Base-by-base conservation (phyloP, 53 echinoderm and acorn worm genomes). In the Astropecten irregularis region DNA sequence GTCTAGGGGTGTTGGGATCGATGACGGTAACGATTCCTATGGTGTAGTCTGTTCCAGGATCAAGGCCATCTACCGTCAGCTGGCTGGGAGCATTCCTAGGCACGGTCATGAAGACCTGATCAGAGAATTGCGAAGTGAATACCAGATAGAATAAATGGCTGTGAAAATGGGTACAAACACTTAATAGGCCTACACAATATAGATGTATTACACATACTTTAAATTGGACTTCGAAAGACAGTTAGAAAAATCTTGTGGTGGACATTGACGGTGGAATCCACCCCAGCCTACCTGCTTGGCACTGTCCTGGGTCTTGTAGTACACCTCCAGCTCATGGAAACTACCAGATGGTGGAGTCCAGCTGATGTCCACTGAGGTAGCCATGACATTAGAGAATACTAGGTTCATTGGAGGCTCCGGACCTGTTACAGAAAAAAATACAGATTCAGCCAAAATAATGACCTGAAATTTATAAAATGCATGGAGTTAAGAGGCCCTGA, bases 51-150 rank as follows among this genome's bases (percentile, higher is more conserved):
- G 71, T 84, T 14, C 33, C 84, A 1, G 84, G 84, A 28, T 84
- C 70, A 56, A 84, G 46, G 40, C 70, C 71, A 26, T 84, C 58
- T 1, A 84, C 46, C 20, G 84, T 84, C 55, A 84, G 32, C 18
- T 28, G 29, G 29, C 30, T 62, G 42, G 79, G 47, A 25, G 42
- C 77, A 30, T 32, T 56, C 62, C 21, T 79, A 19, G 60, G 47
- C 60, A 79, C 61, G 1, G 20, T 60, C 47, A 29, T 21, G 61
- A 79, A 79, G 28, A 48, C 0, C 79, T 79, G 31, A 21, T 18
- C 8, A n/a, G n/a, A n/a, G n/a, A n/a, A n/a, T n/a, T n/a, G n/a
- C n/a, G n/a, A n/a, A n/a, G n/a, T n/a, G n/a, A n/a, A n/a, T n/a
- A n/a, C n/a, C n/a, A n/a, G n/a, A n/a, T n/a, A n/a, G n/a, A n/a